phyloP scores from a whole-genome alignment of 2,888 invertebrate species.

The Conops quadrifasciatus region DNA sequence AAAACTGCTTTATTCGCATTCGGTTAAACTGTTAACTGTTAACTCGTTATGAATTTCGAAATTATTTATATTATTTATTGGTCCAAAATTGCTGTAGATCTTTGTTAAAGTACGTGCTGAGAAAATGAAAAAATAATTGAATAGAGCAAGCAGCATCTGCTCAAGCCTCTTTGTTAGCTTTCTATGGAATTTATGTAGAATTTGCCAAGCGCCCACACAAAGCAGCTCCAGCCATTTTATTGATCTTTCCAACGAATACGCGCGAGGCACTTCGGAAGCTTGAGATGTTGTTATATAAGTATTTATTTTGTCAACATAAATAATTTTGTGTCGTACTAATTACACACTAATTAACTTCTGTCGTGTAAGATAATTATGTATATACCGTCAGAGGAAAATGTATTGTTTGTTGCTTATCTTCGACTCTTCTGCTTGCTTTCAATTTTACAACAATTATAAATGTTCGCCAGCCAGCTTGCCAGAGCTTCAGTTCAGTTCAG shows the following conservation, averaged over 20 bases:
- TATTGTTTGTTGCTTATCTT: conserved; percentile 1
- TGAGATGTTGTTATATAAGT: background rate
- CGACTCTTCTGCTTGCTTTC: too few species aligned
- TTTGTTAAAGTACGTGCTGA: too few species aligned
- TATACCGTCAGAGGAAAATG: background rate
- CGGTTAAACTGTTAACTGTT: too few species aligned
- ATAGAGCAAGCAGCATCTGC: background rate
- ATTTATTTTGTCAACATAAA: background rate
- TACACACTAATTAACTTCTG: background rate
- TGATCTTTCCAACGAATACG: background rate
- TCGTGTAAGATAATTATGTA: too few species aligned
- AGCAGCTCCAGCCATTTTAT: background rate
- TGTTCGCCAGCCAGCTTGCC: too few species aligned
- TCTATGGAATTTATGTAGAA: background rate
- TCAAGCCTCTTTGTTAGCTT: background rate
- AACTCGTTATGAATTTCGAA: too few species aligned
- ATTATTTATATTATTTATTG: too few species aligned
- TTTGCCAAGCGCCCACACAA: background rate
- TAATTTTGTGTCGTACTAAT: background rate
- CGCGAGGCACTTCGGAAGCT: background rate
- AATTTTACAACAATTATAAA: too few species aligned
- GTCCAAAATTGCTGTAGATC: too few species aligned
- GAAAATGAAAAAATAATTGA: background rate
- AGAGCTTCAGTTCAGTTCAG: too few species aligned
- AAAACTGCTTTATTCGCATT: too few species aligned